Evolutionary conservation across 2,888 invertebrate species (phyloP), one percentile per base, ranked within the genome.

Genomic region (Agrochola lychnidis): DNA sequence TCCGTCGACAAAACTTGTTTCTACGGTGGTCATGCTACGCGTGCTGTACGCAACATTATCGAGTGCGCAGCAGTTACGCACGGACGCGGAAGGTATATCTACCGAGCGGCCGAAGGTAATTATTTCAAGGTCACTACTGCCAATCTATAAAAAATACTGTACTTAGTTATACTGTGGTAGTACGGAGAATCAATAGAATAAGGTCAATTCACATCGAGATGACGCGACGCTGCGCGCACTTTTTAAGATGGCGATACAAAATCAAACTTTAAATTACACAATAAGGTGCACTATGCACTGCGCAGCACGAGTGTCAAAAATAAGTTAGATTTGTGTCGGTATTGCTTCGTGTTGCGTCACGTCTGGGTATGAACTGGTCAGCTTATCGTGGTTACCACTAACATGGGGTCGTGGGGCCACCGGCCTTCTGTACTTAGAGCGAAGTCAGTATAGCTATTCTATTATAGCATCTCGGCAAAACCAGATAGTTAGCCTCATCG

Each of bases 401-500:
- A 42, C 22, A 12, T 22, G 22, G 6, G 7, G 40, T 14, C 40
- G 22, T 22, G 22, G 6, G 7, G 40, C 22, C 40, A 63, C n/a
- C n/a, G 7, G 14, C n/a, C 22, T n/a, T 7, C 14, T 63, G 63
- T 6, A 14, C 53, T 45, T 36, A 22, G 1, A 30, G 14, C 4
- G 2, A 42, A 57, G 16, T 73, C 59, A 51, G 22, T 73, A 59
- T 30, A 53, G 16, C 42, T 57, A 48, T 51, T 51, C 51, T 19
- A 19, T 5, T 40, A 66, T 22, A 56, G 40, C 67, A 51, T 51
- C 45, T 63, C 78, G 22, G 42, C 42, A 16, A 67, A 62, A 67
- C 62, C 61, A 57, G 57, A 82, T 57, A 48, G 48, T 61, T 30
- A 25, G 25, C 7, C 48, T 82, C 61, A 42, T 81, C 75, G 78